Percentiles rank a stretch among this genome's conserved stretches.
phyloP scores from a whole-genome alignment of 1,140 invertebrate species.

The Bombus waltoni region DNA sequence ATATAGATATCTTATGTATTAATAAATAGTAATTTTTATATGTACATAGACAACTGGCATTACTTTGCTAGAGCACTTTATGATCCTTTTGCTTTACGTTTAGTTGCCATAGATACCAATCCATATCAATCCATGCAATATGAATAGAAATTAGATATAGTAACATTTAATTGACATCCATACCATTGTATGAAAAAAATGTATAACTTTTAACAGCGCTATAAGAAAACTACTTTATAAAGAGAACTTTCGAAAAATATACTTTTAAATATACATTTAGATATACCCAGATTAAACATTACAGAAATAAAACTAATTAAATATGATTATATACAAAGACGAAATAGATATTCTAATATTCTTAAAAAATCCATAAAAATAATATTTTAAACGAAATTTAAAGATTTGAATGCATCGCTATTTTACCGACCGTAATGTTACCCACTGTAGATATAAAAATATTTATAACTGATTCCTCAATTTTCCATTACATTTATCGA shows the following conservation, averaged over 20 bases:
- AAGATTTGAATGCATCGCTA: neutral
- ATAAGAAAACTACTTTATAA: neutral
- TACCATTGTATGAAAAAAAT: neutral
- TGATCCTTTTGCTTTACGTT: neutral
- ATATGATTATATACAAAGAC: neutral
- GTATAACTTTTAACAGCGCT: neutral
- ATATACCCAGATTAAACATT: neutral
- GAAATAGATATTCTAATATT: neutral
- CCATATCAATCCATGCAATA: neutral
- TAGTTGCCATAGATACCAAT: neutral
- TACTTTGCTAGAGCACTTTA: neutral
- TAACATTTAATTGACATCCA: neutral
- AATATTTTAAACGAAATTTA: neutral
- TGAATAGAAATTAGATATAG: neutral
- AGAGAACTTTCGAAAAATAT: neutral
- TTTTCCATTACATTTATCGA: neutral
- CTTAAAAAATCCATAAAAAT: neutral
- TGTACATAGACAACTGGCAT: neutral
- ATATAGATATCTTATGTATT: neutral
- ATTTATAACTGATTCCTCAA: neutral
- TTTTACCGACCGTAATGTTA: neutral
- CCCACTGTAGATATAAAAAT: neutral
- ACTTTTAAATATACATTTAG: neutral
- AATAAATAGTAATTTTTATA: neutral
- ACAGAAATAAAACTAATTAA: neutral